Conservation (phyloP, 2,797 vertebrate species). For the Margarornis squamiger region DNA sequence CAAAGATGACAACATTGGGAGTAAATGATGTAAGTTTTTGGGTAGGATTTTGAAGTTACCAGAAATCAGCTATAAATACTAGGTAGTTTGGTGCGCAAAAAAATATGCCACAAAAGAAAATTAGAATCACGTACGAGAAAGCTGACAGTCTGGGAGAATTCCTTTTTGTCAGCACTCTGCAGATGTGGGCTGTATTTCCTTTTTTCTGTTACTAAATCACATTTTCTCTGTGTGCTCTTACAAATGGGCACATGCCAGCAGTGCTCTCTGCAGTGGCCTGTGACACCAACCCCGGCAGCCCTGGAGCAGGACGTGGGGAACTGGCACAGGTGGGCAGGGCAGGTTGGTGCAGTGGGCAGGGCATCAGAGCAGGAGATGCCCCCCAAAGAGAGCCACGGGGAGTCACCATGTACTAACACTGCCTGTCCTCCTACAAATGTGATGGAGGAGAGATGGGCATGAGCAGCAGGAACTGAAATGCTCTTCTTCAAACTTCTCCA, state of each 20-base stretch:
- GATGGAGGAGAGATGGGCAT: not conserved
- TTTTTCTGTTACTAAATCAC: not conserved
- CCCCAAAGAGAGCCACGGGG: not conserved
- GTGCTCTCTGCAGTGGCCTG: not conserved
- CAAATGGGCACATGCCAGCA: not conserved
- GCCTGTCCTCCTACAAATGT: not conserved
- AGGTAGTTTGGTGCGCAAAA: not conserved
- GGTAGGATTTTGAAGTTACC: not conserved
- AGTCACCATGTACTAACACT: not conserved
- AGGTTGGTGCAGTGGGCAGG: not conserved
- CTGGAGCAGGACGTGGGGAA: not conserved
- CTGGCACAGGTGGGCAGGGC: no score
- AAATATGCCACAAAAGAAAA: not conserved
- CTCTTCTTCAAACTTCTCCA: not conserved
- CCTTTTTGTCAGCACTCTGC: not conserved
- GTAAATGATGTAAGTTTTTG: not conserved
- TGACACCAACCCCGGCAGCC: not conserved
- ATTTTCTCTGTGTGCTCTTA: not conserved
- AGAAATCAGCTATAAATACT: not conserved
- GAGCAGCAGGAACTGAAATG: not conserved
- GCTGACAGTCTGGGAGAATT: not conserved
- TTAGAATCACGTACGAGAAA: accelerated
- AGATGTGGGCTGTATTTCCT: not conserved
- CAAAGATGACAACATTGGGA: not conserved
- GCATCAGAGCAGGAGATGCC: not conserved